Percentiles rank a stretch among this genome's conserved stretches.
phyloP scores from a whole-genome alignment of 1,140 invertebrate genomes.

The Agraylea sexmaculata region DNA sequence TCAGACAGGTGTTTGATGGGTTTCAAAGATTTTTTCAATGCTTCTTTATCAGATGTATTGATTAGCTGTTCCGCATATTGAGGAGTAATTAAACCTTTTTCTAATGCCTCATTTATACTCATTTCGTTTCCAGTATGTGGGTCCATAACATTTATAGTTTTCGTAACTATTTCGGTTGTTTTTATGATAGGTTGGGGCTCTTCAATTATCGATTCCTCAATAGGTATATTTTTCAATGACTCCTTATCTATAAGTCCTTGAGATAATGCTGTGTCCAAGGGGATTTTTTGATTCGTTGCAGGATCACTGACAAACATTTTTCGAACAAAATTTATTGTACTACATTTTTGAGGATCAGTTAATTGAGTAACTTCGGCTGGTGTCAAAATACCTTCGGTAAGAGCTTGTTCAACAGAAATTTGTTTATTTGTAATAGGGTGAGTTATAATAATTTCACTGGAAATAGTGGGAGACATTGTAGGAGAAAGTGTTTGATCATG shows the following conservation, averaged over 20 bases:
- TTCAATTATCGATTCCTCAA: constrained; percentile 21
- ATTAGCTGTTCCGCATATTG: constrained; percentile 26
- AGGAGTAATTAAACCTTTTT: constrained; percentile 38
- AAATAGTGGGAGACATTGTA: constrained; percentile 3
- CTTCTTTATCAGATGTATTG: constrained; percentile 9
- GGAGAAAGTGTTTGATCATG: constrained; percentile 22
- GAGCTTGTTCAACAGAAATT: constrained; percentile 55
- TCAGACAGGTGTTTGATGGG: constrained; percentile 13
- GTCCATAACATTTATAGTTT: constrained; percentile 30
- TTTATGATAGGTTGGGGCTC: constrained; percentile 19
- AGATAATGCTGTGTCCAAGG: constrained; percentile 50
- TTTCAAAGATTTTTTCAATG: constrained; percentile 4
- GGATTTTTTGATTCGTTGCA: constrained; percentile 44
- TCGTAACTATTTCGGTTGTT: constrained; percentile 18
- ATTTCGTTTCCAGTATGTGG: constrained; percentile 39
- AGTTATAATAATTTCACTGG: constrained; percentile 17
- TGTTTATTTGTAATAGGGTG: constrained; percentile 58
- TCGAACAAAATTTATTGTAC: constrained; percentile 13
- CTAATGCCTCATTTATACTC: constrained; percentile 40
- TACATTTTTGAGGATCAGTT: constrained; percentile 27
- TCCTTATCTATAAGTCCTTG: constrained; percentile 47
- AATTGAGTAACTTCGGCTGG: constrained; percentile 23
- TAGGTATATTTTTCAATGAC: constrained; percentile 29
- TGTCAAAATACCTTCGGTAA: constrained; percentile 51
- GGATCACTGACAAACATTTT: constrained; percentile 49